Evolutionary conservation across 2,888 invertebrate species (phyloP).

Genomic region (Myopa tessellatipennis): DNA sequence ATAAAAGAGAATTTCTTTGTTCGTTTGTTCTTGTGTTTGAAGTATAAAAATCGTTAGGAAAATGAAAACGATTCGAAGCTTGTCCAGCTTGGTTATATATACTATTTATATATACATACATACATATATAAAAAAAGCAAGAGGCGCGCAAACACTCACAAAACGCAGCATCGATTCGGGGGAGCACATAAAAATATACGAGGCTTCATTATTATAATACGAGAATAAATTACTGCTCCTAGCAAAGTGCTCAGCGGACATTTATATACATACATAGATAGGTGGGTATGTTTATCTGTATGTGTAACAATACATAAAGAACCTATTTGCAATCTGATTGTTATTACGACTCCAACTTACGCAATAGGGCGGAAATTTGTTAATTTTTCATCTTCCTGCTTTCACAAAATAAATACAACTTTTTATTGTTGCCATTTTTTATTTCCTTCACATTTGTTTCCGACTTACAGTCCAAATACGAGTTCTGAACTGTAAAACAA

Average conservation of each 20-base stretch:
- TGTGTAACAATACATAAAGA: not conserved
- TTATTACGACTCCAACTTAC: not conserved
- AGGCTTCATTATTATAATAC: constrained; percentile 63
- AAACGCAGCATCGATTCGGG: constrained; percentile 29
- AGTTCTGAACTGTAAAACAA: not conserved
- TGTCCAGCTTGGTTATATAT: constrained; percentile 35
- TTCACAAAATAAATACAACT: not conserved
- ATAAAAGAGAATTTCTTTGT: constrained; percentile 1
- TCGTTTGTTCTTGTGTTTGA: not conserved
- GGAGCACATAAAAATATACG: constrained; percentile 64
- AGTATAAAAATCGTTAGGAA: constrained; percentile 27
- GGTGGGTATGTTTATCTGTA: not conserved
- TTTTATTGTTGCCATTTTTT: constrained; percentile 6
- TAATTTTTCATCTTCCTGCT: not conserved
- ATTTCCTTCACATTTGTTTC: not conserved
- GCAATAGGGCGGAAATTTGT: not conserved
- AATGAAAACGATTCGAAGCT: constrained; percentile 45
- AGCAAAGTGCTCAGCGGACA: not conserved
- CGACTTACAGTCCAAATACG: not conserved
- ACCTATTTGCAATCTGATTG: no score
- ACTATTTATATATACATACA: constrained; percentile 39
- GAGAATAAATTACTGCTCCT: constrained; percentile 61
- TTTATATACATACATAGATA: not conserved
- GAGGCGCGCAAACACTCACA: constrained; percentile 14
- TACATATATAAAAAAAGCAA: constrained; percentile 26